Evolutionary conservation across 2,797 vertebrate species (phyloP), one percentile per base, ranked within the genome.

Genomic region (Fistularia tabacaria): DNA sequence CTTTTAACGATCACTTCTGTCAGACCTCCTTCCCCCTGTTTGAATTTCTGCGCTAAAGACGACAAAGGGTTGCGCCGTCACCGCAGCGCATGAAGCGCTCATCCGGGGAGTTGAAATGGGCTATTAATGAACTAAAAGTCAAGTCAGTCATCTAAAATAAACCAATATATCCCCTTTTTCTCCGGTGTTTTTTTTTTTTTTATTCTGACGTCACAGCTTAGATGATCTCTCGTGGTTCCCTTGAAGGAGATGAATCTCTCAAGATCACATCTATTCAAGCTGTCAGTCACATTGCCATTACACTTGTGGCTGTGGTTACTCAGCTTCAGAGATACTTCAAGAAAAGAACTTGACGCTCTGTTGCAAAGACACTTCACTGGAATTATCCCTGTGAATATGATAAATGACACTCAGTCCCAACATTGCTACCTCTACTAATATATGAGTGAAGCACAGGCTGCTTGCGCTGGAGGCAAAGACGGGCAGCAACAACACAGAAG

Each of bases 1-100:
- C 64, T 69, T 85, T 81, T 67, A 83, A 80, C 75, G 67, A 62
- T 43, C 65, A 64, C 66, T 73, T 50, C 8, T 64, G 61, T 51
- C 8, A 63, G 42, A 51, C 37, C 15, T 43, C 39, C 43, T 40
- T 48, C 59, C 36, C 51, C 13, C 10, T 11, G 51, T 25, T 25
- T 25, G 25, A 25, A 25, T 25, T 25, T 25, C 25, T 25, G 12
- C 8, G 14, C 51, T 52, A 9, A 43, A 11, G 67, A 66, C 55
- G 45, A 79, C 75, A 76, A 80, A 83, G 76, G 54, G 57, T 5
- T 53, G 38, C 10, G 13, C 44, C 42, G 11, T 13, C 78, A 66
- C 60, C 14, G 7, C 7, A 37, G 36, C 14, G 38, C 53, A 62
- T 69, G 39, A 60, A 77, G 68, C 56, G 41, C 69, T 63, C 53